phyloP scores from a whole-genome alignment of 2,797 vertebrate genomes.

The Steatocranus sp. region DNA sequence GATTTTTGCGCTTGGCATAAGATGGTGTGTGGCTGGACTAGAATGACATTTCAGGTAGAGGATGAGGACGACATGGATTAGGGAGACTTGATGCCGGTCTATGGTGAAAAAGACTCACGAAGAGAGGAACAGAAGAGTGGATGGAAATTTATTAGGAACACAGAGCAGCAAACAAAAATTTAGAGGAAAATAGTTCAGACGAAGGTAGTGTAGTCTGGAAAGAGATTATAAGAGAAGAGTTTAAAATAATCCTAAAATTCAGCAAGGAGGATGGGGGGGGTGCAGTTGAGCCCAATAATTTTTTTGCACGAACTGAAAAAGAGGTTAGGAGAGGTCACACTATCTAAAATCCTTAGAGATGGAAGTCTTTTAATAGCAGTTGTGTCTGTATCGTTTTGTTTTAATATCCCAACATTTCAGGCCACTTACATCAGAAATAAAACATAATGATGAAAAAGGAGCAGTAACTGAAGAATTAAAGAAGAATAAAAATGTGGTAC shows the following conservation, averaged over 20 bases:
- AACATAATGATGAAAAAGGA: not conserved
- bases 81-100: not conserved
- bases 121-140: not conserved
- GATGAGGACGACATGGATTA: not conserved
- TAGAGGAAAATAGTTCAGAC: rapidly evolving
- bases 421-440: not conserved
- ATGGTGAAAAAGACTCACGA: not conserved
- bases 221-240: not conserved
- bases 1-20: not conserved
- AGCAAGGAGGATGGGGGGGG: not conserved
- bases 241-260: not conserved
- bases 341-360: not conserved
- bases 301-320: not conserved
- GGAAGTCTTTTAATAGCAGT: not conserved
- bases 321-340: not conserved
- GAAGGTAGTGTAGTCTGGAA: not conserved
- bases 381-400: not conserved
- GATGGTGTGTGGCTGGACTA: not conserved
- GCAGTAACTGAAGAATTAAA: not conserved
- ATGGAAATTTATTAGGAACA: not conserved
- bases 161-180: not conserved
- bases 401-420: not conserved
- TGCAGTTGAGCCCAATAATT: not conserved
- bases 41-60: not conserved
- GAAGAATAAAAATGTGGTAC: not conserved